A percentile compares a stretch with the other conserved stretches of the same genome.
phyloP scores from a whole-genome alignment of 2,797 vertebrate genomes.

The Pristis pectinata region DNA sequence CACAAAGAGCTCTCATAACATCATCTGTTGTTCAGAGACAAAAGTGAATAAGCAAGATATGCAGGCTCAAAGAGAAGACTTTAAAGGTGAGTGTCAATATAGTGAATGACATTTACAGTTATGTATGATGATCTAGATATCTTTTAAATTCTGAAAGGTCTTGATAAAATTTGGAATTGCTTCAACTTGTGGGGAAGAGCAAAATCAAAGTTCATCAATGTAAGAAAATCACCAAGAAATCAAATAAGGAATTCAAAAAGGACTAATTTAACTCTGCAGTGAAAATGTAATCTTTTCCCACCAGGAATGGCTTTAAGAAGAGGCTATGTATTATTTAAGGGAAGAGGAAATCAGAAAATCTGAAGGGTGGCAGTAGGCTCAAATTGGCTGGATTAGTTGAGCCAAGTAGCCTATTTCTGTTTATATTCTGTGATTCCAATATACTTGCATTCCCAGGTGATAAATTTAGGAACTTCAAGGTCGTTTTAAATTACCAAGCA shows the following conservation, averaged over 20 bases:
- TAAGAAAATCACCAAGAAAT: background rate
- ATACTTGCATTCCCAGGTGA: background rate
- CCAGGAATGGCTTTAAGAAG: background rate
- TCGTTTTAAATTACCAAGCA: background rate
- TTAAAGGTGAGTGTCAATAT: slow-evolving; percentile 70
- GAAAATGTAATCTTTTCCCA: background rate
- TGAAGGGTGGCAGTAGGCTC: background rate
- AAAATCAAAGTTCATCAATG: background rate
- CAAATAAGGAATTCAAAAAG: background rate
- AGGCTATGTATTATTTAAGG: background rate
- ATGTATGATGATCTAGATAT: background rate
- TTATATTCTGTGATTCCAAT: background rate
- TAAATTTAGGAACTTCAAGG: background rate
- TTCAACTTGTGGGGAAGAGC: background rate
- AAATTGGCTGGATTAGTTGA: background rate
- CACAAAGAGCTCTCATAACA: slow-evolving; percentile 67
- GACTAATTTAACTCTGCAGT: background rate
- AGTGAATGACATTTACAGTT: background rate
- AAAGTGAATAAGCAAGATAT: slow-evolving; percentile 76
- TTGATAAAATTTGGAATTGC: no score
- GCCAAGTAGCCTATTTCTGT: background rate
- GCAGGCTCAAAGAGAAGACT: slow-evolving; percentile 71
- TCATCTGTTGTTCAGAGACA: slow-evolving; percentile 67
- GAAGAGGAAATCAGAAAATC: background rate
- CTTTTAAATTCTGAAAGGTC: background rate